Evolutionary conservation across 2,797 vertebrate genomes (phyloP), one percentile per base, ranked within the genome.

Genomic region (Furcifer pardalis): DNA sequence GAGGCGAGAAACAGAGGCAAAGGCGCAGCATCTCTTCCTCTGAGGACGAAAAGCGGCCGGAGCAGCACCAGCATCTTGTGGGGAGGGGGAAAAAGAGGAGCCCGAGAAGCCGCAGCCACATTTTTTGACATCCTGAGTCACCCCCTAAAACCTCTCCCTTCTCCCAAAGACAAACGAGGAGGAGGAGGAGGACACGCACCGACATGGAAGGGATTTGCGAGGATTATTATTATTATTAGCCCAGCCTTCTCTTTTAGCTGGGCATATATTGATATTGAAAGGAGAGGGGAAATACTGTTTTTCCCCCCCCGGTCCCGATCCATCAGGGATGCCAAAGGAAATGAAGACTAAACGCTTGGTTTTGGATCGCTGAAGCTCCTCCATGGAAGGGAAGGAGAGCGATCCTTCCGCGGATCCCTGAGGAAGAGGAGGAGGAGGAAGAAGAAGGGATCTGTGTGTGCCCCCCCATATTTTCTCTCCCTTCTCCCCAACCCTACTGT

Each of bases 151-250:
- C 40, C 71, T 15, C 46, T 37, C 49, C 35, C 40, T 15, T 15
- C 35, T 27, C 46, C 35, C 49, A 87, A 84, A 56, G 90, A 91
- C 93, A 88, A 89, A 87, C 91, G 63, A 71, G 86, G 84, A 85
- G 81, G 60, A 80, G 10, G 52, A 56, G 52, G 79, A 89, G 84
- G 65, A 80, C 75, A 74, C 83, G 82, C 52, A 78, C 88, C 87
- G 90, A 89, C 88, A 93, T 91, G 92, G 91, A 89, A 82, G 88
- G 90, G 90, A 87, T 93, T 89, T 93, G 93, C 90, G 89, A 90
- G 93, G 88, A 90, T 88, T 91, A 88, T 83, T 82, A 90, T 27
- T 59, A 79, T 83, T 83, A 90, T 35, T 66, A 81, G 90, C 79
- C 86, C 91, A 30, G 84, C 84, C 78, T 74, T 68, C 84, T 66